Evolutionary conservation across 2,797 vertebrate genomes (phyloP).

Genomic region (Labroides dimidiatus): DNA sequence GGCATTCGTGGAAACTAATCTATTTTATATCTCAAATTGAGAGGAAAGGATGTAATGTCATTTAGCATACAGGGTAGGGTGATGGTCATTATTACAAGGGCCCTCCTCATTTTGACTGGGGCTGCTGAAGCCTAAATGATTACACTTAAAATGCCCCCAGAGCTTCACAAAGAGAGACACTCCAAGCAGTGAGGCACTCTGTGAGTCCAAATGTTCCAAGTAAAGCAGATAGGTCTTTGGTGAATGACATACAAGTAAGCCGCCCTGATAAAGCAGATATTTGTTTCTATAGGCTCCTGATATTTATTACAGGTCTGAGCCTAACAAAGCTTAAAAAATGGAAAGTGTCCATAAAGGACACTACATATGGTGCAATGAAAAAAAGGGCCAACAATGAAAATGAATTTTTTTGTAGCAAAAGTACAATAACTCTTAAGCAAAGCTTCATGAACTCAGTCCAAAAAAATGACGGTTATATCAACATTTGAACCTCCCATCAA

Average conservation of each 20-base stretch:
- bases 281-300: conserved; percentile 45
- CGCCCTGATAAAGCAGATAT: conserved; percentile 54
- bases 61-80: conserved; percentile 66
- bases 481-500: conserved; percentile 25
- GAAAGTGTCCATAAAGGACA: conserved; percentile 26
- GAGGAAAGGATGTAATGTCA: conserved; percentile 66
- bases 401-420: conserved; percentile 17
- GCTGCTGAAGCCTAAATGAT: conserved; percentile 65
- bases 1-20: conserved; percentile 69
- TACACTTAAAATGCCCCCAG: conserved; percentile 59
- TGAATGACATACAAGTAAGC: conserved; percentile 57
- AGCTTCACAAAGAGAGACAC: conserved; percentile 46
- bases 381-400: conserved; percentile 17
- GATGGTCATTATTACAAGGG: conserved; percentile 72
- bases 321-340: conserved; percentile 27
- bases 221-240: conserved; percentile 29
- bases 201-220: conserved; percentile 45
- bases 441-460: conserved; percentile 23
- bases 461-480: conserved; percentile 24
- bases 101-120: conserved; percentile 58
- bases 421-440: too few species aligned
- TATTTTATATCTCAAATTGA: conserved; percentile 73
- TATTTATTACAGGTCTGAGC: conserved; percentile 54
- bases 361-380: conserved; percentile 28
- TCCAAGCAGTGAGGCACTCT: conserved; percentile 21